Base-by-base conservation (phyloP, 2,797 vertebrate species). In the Hypotaenidia okinawae region DNA sequence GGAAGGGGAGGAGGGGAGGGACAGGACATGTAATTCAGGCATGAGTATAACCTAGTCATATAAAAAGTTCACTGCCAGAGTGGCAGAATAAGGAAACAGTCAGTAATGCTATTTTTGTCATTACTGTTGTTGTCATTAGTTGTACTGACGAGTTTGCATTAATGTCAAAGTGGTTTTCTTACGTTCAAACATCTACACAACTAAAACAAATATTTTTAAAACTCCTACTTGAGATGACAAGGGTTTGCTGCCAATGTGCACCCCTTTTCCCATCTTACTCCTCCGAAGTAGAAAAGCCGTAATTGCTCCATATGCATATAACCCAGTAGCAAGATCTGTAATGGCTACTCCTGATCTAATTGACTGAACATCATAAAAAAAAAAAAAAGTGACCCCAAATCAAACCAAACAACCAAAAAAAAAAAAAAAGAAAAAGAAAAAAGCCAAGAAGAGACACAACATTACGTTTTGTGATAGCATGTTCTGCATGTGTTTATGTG, bases 251-350 rank as follows among this genome's bases (percentile, higher is more conserved):
- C 99, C 99, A 61, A 99, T 98, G 84, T 99, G 98, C 35, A 97
- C 94, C 30, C 99, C 99, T 93, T 91, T 98, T 23, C 98, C 98
- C 0, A 98, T 99, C 97, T 96, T 98, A 28, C 97, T 96, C 68
- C 98, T 98, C 37, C 98, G 99, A 89, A 99, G 98, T 90, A 99
- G 96, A 52, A 98, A 99, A 33, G 99, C 99, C 99, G 99, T 98
- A 85, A 99, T 94, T 62, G 99, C 98, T 83, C 99, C 99, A 16
- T 98, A 99, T 0, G 98, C 84, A 33, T 98, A 99, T 22, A 99
- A 96, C 11, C 99, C 99, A 18, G 99, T 99, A 16, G 99, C 99
- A 90, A 99, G 98, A 91, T 99, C 99, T 3, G 99, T 99, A 99
- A 99, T 99, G 49, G 99, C 99, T 4, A 99, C 99, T 13, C 99